Conservation (phyloP, 2,797 vertebrate species). For the Gambusia yucatana region DNA sequence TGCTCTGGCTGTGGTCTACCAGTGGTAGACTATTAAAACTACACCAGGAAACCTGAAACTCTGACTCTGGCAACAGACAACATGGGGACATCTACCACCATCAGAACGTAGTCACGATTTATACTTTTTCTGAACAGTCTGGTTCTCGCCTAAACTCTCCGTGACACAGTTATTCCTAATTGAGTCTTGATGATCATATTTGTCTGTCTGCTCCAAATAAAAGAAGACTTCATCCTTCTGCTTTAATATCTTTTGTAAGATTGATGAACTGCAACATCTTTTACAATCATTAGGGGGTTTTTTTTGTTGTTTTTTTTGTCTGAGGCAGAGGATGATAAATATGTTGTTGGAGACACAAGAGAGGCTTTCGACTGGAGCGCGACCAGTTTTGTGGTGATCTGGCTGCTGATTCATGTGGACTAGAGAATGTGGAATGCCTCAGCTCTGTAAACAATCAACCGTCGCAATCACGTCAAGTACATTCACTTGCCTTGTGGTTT, state of each 20-base stretch:
- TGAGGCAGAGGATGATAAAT: slow-evolving; percentile 57
- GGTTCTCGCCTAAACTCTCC: not conserved
- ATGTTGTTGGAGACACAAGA: slow-evolving; percentile 61
- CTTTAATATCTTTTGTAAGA: slow-evolving; percentile 13
- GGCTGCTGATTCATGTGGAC: slow-evolving; percentile 67
- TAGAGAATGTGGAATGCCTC: slow-evolving; percentile 65
- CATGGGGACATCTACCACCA: not conserved
- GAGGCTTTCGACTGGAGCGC: slow-evolving; percentile 45
- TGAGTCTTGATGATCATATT: slow-evolving; percentile 6
- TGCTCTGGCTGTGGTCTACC: not conserved
- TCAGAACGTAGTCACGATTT: not conserved
- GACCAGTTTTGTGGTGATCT: slow-evolving; percentile 59
- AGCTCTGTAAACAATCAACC: slow-evolving; percentile 76
- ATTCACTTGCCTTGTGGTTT: slow-evolving; percentile 68
- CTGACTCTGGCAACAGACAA: not conserved
- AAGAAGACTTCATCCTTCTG: slow-evolving; percentile 14
- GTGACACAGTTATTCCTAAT: not conserved
- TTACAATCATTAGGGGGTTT: slow-evolving; percentile 23
- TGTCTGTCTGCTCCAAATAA: slow-evolving; percentile 20
- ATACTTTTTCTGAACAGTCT: not conserved
- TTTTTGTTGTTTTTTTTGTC: slow-evolving; percentile 14
- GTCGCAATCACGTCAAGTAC: slow-evolving; percentile 66
- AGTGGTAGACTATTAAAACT: not conserved
- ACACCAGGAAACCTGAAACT: not conserved
- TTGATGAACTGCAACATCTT: slow-evolving; percentile 36